A percentile compares a stretch with the other conserved stretches of the same genome.
Evolutionary conservation across 2,113 vertebrate species (phyloP).

Genomic region (Sakesphorus luctuosus): DNA sequence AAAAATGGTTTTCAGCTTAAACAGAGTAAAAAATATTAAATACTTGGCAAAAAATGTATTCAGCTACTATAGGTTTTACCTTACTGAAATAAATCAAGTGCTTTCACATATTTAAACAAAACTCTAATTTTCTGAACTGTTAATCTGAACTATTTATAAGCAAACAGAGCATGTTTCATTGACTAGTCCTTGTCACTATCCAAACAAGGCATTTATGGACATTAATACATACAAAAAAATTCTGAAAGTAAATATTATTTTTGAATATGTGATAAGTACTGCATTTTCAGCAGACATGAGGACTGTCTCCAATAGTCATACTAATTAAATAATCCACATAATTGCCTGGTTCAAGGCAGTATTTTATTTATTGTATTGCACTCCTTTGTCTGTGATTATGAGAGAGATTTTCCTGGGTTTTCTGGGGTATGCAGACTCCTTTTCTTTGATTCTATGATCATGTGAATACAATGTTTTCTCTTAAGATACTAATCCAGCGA

Average conservation of each 20-base stretch:
- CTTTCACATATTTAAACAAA: not conserved
- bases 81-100: not conserved
- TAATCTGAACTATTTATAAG: not conserved
- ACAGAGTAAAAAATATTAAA: not conserved
- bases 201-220: not conserved
- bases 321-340: not conserved
- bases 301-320: not conserved
- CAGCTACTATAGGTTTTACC: not conserved
- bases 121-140: not conserved
- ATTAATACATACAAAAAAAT: not conserved
- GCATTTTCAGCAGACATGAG: not conserved
- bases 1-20: conserved; percentile 12
- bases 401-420: not conserved
- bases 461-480: not conserved
- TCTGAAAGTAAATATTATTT: not conserved
- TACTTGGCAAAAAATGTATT: not conserved
- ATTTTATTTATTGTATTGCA: not conserved
- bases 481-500: not conserved
- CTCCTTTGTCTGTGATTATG: not conserved
- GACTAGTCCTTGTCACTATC: not conserved
- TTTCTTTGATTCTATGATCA: not conserved
- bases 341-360: not conserved
- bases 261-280: not conserved
- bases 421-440: not conserved
- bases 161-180: not conserved